Percentiles rank a stretch among this genome's conserved stretches.
Evolutionary conservation across 35 echinoderm and acorn worm genomes (phyloP).

Genomic region (Ophiothrix spiculata): DNA sequence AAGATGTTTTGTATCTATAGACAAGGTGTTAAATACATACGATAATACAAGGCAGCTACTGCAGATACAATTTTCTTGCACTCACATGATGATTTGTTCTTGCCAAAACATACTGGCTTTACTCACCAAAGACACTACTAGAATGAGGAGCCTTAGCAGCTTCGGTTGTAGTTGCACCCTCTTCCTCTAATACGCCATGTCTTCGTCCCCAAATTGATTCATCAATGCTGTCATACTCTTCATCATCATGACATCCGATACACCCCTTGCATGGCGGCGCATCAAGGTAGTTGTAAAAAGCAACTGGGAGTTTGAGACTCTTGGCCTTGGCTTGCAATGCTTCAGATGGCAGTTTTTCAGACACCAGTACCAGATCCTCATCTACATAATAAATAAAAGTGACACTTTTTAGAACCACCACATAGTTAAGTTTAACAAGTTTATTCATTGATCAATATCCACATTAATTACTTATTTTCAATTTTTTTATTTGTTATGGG

Average conservation of each 20-base stretch:
- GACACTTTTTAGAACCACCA: too few relatives aligned
- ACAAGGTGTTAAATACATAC: too few relatives aligned
- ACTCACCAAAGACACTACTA: background rate
- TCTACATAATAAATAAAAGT: slow-evolving; percentile 11
- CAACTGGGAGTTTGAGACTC: slow-evolving; percentile 51
- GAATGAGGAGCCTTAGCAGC: background rate
- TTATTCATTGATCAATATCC: too few relatives aligned
- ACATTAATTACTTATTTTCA: too few relatives aligned
- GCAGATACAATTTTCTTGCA: too few relatives aligned
- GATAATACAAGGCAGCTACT: too few relatives aligned
- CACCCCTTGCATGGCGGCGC: slow-evolving; percentile 83
- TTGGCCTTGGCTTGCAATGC: slow-evolving; percentile 66
- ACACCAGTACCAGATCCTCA: slow-evolving; percentile 75
- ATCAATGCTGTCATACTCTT: background rate
- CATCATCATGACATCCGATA: slow-evolving; percentile 68
- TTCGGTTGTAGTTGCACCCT: slow-evolving; percentile 5
- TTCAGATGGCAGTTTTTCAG: slow-evolving; percentile 42
- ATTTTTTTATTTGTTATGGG: too few relatives aligned
- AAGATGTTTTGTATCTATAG: too few relatives aligned
- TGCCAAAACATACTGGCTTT: background rate
- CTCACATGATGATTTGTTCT: too few relatives aligned
- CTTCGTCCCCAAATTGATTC: background rate
- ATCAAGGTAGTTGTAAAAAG: slow-evolving; percentile 76
- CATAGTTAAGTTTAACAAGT: too few relatives aligned
- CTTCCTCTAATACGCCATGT: background rate